Evolutionary conservation across 2,888 invertebrate species (phyloP).

Genomic region (Panzeria rudis): DNA sequence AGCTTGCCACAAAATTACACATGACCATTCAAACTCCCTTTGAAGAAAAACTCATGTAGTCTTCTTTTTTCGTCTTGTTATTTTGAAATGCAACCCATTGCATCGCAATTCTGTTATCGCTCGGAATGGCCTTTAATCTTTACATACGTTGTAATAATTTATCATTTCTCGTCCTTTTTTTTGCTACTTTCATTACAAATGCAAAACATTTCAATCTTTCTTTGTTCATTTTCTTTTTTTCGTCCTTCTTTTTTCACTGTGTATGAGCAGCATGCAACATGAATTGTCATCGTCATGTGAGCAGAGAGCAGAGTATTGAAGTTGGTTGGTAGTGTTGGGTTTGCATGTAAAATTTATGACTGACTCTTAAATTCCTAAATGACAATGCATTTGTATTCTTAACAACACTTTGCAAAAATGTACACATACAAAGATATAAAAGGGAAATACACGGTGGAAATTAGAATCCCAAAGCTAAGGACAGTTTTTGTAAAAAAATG

Average conservation of each 20-base stretch:
- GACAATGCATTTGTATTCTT: slow-evolving; percentile 62
- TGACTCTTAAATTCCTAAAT: slow-evolving; percentile 64
- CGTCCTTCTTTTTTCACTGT: neutral
- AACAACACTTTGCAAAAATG: slow-evolving; percentile 40
- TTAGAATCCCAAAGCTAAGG: slow-evolving; percentile 17
- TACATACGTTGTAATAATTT: slow-evolving; percentile 65
- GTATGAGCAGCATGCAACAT: slow-evolving; percentile 21
- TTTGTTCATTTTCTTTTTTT: neutral
- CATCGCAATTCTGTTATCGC: slow-evolving; percentile 34
- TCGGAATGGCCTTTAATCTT: slow-evolving; percentile 59
- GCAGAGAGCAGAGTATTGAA: neutral
- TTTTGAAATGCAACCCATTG: slow-evolving; percentile 1
- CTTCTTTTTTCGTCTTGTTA: neutral
- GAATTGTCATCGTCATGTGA: slow-evolving; percentile 41
- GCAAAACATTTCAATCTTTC: slow-evolving; percentile 45
- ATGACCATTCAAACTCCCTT: neutral
- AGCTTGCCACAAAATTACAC: neutral
- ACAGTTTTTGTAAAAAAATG: neutral
- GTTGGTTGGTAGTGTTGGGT: slow-evolving; percentile 20
- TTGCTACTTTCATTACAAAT: slow-evolving; percentile 21
- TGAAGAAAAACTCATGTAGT: neutral
- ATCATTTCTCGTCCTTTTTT: slow-evolving; percentile 49
- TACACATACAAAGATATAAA: neutral
- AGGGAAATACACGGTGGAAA: slow-evolving; percentile 14
- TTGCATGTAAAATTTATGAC: slow-evolving; percentile 49